These are phyloP conservation scores for Caenorhabditis doughertyi DNA, from an alignment of 2,888 invertebrate genomes.

Conservation along the genomic window DNA sequence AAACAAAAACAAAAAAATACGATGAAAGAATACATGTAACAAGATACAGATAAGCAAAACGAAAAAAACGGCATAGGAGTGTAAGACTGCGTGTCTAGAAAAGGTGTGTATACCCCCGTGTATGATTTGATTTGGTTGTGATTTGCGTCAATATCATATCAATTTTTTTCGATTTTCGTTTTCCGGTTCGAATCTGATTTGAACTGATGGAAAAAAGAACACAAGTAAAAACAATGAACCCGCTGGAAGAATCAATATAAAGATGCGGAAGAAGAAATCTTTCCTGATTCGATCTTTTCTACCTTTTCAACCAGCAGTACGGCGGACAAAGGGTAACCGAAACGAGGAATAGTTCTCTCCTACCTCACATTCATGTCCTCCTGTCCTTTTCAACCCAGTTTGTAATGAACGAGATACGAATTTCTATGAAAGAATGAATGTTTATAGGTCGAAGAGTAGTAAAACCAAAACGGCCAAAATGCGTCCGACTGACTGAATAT, in stretches of 20 bases:
- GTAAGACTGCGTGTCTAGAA: constrained; percentile 31
- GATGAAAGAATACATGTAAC: constrained; percentile 4
- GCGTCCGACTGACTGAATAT: not conserved
- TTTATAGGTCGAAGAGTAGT: constrained; percentile 36
- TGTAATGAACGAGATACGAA: constrained; percentile 38
- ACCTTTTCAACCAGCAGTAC: not conserved
- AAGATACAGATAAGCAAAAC: constrained; percentile 15
- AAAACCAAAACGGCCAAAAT: constrained; percentile 14
- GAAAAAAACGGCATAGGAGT: not conserved
- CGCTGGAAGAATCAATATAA: not conserved
- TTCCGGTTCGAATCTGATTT: constrained; percentile 32
- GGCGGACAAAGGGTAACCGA: constrained; percentile 36
- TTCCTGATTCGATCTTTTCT: constrained; percentile 39
- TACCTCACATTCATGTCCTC: constrained; percentile 6
- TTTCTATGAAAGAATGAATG: constrained; percentile 3
- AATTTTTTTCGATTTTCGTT: constrained; percentile 19
- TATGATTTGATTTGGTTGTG: constrained; percentile 43
- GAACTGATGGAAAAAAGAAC: not conserved
- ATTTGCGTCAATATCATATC: constrained; percentile 46
- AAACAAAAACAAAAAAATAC: constrained; percentile 14
- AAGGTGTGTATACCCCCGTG: constrained; percentile 31
- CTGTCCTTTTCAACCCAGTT: constrained; percentile 44
- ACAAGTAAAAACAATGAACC: not conserved
- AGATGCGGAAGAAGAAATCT: not conserved
- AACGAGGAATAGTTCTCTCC: constrained; percentile 10